Evolutionary conservation across 1,140 invertebrate species (phyloP).

Genomic region (Euura lappo): DNA sequence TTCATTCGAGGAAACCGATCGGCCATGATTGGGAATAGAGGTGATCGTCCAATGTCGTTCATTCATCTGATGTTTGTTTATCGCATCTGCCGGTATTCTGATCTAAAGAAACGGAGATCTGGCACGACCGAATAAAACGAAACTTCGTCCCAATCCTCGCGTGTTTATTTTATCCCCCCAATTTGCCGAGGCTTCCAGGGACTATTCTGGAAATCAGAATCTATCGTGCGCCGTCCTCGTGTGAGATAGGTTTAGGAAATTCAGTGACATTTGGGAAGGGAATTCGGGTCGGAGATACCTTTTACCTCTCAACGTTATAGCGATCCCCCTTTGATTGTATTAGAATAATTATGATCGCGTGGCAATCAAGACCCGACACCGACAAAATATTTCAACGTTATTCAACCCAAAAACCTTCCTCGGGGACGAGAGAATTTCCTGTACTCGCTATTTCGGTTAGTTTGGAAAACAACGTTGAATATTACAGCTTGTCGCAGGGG

Average conservation of each 20-base stretch:
- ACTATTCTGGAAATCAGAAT: background rate
- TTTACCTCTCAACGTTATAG: no score
- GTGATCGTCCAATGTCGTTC: no score
- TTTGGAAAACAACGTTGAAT: background rate
- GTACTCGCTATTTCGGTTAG: background rate
- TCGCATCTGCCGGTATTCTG: slow-evolving; percentile 2
- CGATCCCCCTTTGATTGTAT: no score
- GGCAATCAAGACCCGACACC: no score
- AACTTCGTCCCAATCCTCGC: background rate
- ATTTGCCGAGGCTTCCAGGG: background rate
- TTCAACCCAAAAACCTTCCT: no score
- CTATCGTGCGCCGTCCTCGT: background rate
- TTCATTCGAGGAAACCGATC: no score
- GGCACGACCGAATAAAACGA: background rate
- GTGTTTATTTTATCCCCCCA: background rate
- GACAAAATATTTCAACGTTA: no score
- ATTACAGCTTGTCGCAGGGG: background rate
- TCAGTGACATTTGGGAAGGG: background rate
- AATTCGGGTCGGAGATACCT: background rate
- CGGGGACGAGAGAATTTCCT: background rate
- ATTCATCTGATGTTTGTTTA: background rate
- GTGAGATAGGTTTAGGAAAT: background rate
- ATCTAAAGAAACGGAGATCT: background rate
- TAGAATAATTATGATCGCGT: no score
- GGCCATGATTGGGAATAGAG: no score